These are phyloP conservation scores for Cerceris rybyensis DNA, from an alignment of 2,888 invertebrate genomes.

Conservation along the genomic window DNA sequence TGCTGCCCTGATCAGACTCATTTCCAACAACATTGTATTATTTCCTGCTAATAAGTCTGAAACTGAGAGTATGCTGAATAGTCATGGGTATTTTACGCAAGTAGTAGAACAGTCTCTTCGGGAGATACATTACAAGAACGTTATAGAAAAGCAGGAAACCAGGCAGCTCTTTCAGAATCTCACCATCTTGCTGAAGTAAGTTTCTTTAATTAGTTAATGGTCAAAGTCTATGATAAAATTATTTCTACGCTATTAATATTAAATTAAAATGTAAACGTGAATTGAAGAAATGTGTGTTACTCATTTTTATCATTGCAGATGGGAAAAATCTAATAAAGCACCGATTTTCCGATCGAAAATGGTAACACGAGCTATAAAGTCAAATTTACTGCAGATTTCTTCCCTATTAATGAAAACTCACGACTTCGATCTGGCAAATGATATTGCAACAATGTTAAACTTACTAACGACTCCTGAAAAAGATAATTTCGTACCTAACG, in stretches of 20 bases:
- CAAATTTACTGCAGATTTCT: slow-evolving; percentile 82
- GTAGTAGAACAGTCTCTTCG: slow-evolving; percentile 77
- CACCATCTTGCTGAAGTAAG: slow-evolving; percentile 79
- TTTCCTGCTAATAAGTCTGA: slow-evolving; percentile 75
- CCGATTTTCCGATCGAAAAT: slow-evolving; percentile 80
- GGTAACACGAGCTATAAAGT: slow-evolving; percentile 81
- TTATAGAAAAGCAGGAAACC: slow-evolving; percentile 73
- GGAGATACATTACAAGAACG: slow-evolving; percentile 73
- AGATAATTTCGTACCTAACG: slow-evolving; percentile 84
- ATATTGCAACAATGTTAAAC: slow-evolving; percentile 86
- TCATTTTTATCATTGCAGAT: slow-evolving; percentile 81
- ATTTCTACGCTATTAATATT: too few species aligned
- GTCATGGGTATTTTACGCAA: slow-evolving; percentile 75
- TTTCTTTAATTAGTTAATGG: not conserved
- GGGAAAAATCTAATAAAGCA: slow-evolving; percentile 85
- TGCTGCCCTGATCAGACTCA: slow-evolving; percentile 85
- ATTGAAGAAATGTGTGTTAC: too few species aligned
- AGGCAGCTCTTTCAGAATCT: slow-evolving; percentile 83
- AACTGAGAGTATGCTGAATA: slow-evolving; percentile 70
- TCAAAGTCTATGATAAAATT: too few species aligned
- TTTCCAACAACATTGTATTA: slow-evolving; percentile 83
- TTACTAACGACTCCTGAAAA: slow-evolving; percentile 86
- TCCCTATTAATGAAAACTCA: slow-evolving; percentile 79
- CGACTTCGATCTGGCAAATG: slow-evolving; percentile 81
- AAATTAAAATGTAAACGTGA: too few species aligned